These are phyloP conservation scores for Scomber japonicus DNA, from an alignment of 2,113 vertebrate species.

Conservation along the genomic window DNA sequence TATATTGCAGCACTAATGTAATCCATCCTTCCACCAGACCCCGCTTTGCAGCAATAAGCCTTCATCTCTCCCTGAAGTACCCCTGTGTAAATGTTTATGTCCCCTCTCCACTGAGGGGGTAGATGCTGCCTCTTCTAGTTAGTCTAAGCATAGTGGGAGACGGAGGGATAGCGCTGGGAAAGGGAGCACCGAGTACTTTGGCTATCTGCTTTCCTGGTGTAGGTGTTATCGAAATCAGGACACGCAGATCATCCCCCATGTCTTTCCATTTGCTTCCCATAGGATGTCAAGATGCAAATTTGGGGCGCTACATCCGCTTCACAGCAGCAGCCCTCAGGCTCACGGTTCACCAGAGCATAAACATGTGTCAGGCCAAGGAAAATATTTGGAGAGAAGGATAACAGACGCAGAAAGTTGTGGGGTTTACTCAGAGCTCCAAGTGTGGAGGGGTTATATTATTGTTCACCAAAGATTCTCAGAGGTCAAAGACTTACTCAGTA, in stretches of 20 bases:
- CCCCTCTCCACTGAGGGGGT: conserved; percentile 9
- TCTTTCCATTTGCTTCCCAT: conserved; percentile 57
- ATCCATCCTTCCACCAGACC: not conserved
- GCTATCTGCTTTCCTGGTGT: conserved; percentile 13
- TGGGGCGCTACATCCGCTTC: conserved; percentile 59
- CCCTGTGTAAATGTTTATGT: conserved; percentile 47
- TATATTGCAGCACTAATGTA: no score
- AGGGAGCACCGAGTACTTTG: not conserved
- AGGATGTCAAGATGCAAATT: conserved; percentile 66
- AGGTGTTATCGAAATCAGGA: conserved; percentile 30
- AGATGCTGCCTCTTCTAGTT: conserved; percentile 31
- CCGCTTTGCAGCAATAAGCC: conserved; percentile 4
- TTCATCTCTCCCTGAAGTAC: conserved; percentile 10
- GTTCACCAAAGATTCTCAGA: conserved; percentile 40
- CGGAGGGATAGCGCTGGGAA: not conserved
- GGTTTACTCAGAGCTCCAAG: conserved; percentile 53
- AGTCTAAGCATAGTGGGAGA: conserved; percentile 27
- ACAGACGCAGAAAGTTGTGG: conserved; percentile 60
- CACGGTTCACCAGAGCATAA: conserved; percentile 71
- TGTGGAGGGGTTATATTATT: conserved; percentile 51
- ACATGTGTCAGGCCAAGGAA: conserved; percentile 71
- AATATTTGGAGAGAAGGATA: conserved; percentile 74
- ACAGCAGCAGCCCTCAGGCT: conserved; percentile 51
- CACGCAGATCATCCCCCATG: conserved; percentile 24
- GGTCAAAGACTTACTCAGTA: conserved; percentile 35